phyloP scores from a whole-genome alignment of 2,113 vertebrate species.

The Melanostigma gelatinosum region DNA sequence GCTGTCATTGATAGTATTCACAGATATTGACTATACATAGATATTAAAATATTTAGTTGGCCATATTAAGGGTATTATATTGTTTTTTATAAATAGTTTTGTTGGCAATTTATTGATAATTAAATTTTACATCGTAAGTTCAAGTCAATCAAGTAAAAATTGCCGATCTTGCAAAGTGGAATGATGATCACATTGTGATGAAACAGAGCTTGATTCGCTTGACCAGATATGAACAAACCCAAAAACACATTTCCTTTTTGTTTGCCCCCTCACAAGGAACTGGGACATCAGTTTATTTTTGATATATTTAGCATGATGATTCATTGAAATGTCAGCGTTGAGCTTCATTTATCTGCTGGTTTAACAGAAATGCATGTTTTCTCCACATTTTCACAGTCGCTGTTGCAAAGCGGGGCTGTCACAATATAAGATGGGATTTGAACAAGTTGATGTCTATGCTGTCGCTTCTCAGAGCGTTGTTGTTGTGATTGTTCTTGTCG shows the following conservation, averaged over 20 bases:
- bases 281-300: background rate
- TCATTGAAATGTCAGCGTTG: background rate
- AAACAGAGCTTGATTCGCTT: too few species aligned
- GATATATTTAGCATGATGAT: background rate
- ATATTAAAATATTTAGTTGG: background rate
- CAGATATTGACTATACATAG: background rate
- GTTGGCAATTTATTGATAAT: background rate
- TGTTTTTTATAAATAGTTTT: background rate
- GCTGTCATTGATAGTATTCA: background rate
- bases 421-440: conserved; percentile 1
- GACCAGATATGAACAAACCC: too few species aligned
- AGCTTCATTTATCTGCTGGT: background rate
- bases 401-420: conserved; percentile 11
- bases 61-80: background rate
- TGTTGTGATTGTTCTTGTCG: background rate
- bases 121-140: too few species aligned
- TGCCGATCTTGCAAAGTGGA: too few species aligned
- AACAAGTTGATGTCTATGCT: background rate
- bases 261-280: background rate
- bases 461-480: background rate
- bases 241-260: too few species aligned
- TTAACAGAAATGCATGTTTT: conserved; percentile 1
- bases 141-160: too few species aligned
- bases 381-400: background rate
- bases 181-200: too few species aligned